Conservation (phyloP, 2,113 vertebrate genomes). For the Larimichthys crocea region DNA sequence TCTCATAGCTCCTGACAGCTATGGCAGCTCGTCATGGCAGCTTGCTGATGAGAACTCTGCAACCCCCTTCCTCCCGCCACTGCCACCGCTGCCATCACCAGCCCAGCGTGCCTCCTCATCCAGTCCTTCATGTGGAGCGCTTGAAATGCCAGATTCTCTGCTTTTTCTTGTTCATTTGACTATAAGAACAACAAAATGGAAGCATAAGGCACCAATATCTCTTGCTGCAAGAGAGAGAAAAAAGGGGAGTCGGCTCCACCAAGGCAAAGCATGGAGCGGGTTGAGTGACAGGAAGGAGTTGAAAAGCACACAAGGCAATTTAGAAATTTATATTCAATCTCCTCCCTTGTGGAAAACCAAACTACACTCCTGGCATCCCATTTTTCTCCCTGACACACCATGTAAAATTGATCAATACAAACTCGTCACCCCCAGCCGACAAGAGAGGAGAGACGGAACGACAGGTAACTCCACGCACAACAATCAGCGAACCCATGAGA, state of each 20-base stretch:
- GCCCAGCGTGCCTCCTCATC: slow-evolving; percentile 15
- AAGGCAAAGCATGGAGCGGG: slow-evolving; percentile 9
- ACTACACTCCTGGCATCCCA: slow-evolving; percentile 61
- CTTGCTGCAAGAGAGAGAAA: slow-evolving; percentile 12
- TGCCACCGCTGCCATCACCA: slow-evolving; percentile 22
- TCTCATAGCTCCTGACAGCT: slow-evolving; percentile 70
- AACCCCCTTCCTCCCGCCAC: slow-evolving; percentile 18
- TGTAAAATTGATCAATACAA: slow-evolving; percentile 77
- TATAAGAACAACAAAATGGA: slow-evolving; percentile 47
- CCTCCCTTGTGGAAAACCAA: slow-evolving; percentile 59
- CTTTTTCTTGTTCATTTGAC: not conserved
- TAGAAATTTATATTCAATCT: slow-evolving; percentile 70
- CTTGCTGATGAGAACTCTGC: slow-evolving; percentile 65
- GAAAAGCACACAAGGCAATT: slow-evolving; percentile 74
- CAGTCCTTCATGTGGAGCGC: slow-evolving; percentile 37
- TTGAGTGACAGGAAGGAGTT: slow-evolving; percentile 61
- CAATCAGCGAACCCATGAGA: slow-evolving; percentile 37
- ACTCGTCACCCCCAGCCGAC: slow-evolving; percentile 66
- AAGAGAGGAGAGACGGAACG: slow-evolving; percentile 55
- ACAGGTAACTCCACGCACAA: slow-evolving; percentile 49
- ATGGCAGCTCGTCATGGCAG: slow-evolving; percentile 73
- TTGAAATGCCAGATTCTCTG: slow-evolving; percentile 28
- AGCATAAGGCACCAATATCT: slow-evolving; percentile 25
- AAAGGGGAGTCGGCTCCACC: slow-evolving; percentile 18
- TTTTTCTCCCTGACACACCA: slow-evolving; percentile 68